phyloP scores from a whole-genome alignment of 2,113 vertebrate genomes.

The Ammodytes marinus region DNA sequence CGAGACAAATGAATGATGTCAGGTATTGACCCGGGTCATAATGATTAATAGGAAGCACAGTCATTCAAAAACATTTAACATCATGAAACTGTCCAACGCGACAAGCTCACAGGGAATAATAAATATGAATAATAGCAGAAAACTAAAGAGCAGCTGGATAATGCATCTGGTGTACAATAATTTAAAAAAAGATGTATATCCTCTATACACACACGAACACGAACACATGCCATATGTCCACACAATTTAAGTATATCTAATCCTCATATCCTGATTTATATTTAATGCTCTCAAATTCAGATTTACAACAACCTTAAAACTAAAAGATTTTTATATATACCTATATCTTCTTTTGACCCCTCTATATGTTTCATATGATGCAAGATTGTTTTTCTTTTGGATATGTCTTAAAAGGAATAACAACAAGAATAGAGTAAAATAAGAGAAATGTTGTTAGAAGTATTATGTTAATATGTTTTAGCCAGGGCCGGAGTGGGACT shows the following conservation, averaged over 20 bases:
- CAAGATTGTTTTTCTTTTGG: background rate
- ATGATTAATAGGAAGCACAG: slow-evolving; percentile 44
- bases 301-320: background rate
- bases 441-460: background rate
- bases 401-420: background rate
- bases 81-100: slow-evolving; percentile 34
- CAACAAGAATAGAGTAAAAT: background rate
- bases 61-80: slow-evolving; percentile 54
- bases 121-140: slow-evolving; percentile 16
- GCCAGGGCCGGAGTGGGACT: too few relatives aligned
- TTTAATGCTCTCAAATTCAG: background rate
- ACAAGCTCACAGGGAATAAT: slow-evolving; percentile 31
- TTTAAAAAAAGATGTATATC: background rate
- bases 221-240: background rate
- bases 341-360: background rate
- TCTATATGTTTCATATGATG: background rate
- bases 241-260: background rate
- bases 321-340: too few relatives aligned
- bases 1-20: slow-evolving; percentile 52
- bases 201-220: background rate
- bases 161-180: background rate
- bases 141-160: slow-evolving; percentile 2
- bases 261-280: background rate
- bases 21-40: slow-evolving; percentile 46
- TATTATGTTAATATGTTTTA: background rate